Evolutionary conservation across 2,888 invertebrate species (phyloP).

Genomic region (Drosophila acutilabella): DNA sequence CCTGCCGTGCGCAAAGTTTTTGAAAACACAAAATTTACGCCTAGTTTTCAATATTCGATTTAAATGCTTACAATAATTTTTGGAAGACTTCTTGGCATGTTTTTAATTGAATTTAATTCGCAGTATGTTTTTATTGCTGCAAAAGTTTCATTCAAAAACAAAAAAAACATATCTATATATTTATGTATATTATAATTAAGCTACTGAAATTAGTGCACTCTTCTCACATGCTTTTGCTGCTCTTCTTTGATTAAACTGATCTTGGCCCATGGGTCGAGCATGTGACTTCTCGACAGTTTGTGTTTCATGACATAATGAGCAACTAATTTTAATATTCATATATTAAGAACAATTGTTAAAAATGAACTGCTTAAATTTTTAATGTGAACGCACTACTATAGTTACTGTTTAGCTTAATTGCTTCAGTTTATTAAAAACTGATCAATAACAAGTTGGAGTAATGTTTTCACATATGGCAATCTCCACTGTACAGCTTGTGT

Average conservation of each 20-base stretch:
- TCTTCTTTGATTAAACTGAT: constrained; percentile 50
- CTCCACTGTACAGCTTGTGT: constrained; percentile 16
- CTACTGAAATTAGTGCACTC: constrained; percentile 33
- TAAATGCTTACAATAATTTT: constrained; percentile 42
- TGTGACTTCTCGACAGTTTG: constrained; percentile 19
- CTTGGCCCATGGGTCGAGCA: constrained; percentile 41
- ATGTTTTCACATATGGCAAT: constrained; percentile 1
- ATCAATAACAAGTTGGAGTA: constrained; percentile 10
- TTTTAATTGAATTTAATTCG: constrained; percentile 64
- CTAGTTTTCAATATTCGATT: constrained; percentile 42
- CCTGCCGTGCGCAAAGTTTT: constrained; percentile 58
- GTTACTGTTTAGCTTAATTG: background rate
- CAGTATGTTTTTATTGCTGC: too few species aligned
- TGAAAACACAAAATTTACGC: constrained; percentile 39
- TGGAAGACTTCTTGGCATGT: constrained; percentile 48
- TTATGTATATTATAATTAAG: too few species aligned
- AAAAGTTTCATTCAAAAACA: constrained; percentile 2
- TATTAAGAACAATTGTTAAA: background rate
- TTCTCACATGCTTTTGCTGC: constrained; percentile 5
- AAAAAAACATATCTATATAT: background rate
- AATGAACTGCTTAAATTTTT: background rate
- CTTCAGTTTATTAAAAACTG: constrained; percentile 2
- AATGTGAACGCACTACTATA: background rate
- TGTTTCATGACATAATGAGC: constrained; percentile 15
- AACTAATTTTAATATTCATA: constrained; percentile 11